Evolutionary conservation across 2,888 invertebrate species (phyloP), one percentile per base, ranked within the genome.

Genomic region (Drosophila dives): DNA sequence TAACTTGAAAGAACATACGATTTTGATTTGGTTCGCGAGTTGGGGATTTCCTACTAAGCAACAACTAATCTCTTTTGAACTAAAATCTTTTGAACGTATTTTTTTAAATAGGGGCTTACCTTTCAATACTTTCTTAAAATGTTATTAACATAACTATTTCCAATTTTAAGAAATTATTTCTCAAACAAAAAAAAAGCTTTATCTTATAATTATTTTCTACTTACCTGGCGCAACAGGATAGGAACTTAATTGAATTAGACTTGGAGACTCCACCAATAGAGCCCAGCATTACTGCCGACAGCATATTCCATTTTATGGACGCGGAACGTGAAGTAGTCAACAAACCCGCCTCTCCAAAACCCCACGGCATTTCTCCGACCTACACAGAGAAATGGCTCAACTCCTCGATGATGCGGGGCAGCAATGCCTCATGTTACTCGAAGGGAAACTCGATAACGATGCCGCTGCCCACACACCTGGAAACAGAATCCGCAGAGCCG

Each of bases 401-500:
- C 63, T 75, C 90, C 3, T 81, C 91, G 7, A 66, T 79, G 29
- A 66, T 82, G 60, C 80, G 89, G 2, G 77, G 82, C 48, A 72
- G 72, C 29, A 77, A 68, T 48, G 72, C 72, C 15, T 59, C 76
- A 6, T 62, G 65, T 49, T 83, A 73, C 32, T 72, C 77, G 48
- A 91, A 90, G 64, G 70, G 77, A 0, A 86, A 84, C 36, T 69
- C 85, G 7, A 86, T 90, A 15, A 72, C 86, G 0, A 65, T 90
- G 53, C 89, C 90, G 40, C 68, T 92, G 69, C 91, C 92, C 6
- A 90, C 92, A 40, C 92, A 92, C 42, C 68, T 91, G 69, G 92
- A 92, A 72, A 80, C 86, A 3, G 92, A 92, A 17, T 92, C 92
- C 2, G 91, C 91, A 1, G 91, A 92, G 51, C 91, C 92, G 6